Evolutionary conservation across 2,888 invertebrate genomes (phyloP).

Genomic region (Ochropleura leucogaster): DNA sequence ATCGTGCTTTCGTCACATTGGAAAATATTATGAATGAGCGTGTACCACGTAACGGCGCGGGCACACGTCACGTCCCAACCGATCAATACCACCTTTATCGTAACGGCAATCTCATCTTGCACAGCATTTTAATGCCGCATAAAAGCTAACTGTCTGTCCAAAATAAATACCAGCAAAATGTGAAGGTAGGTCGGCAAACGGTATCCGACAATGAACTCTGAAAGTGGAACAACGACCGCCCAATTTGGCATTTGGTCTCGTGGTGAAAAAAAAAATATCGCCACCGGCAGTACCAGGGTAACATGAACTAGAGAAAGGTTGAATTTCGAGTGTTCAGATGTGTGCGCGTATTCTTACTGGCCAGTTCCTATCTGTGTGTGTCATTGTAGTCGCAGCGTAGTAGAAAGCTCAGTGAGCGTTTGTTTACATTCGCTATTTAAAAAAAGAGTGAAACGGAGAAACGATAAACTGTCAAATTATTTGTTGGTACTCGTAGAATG

Average conservation of each 20-base stretch:
- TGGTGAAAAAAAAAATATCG: slow-evolving; percentile 82
- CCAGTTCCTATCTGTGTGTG: slow-evolving; percentile 70
- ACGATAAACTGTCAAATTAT: slow-evolving; percentile 72
- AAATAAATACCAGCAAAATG: slow-evolving; percentile 85
- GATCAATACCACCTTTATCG: slow-evolving; percentile 77
- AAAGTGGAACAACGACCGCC: slow-evolving; percentile 84
- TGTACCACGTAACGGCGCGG: slow-evolving; percentile 41
- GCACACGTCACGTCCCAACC: slow-evolving; percentile 67
- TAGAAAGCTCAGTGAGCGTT: slow-evolving; percentile 79
- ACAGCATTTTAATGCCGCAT: slow-evolving; percentile 85
- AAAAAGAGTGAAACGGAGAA: slow-evolving; percentile 76
- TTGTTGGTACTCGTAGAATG: slow-evolving; percentile 63
- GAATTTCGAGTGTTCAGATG: slow-evolving; percentile 68
- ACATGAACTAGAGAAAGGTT: slow-evolving; percentile 86
- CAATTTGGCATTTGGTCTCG: slow-evolving; percentile 80
- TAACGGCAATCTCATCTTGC: slow-evolving; percentile 79
- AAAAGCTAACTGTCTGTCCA: slow-evolving; percentile 87
- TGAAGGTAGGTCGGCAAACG: slow-evolving; percentile 90
- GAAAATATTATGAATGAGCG: slow-evolving; percentile 66
- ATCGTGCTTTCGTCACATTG: slow-evolving; percentile 41
- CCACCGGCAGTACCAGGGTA: slow-evolving; percentile 83
- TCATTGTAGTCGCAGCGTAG: slow-evolving; percentile 64
- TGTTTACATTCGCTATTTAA: slow-evolving; percentile 77
- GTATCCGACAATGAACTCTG: slow-evolving; percentile 83
- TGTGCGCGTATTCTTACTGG: slow-evolving; percentile 71